A percentile compares a stretch with the other conserved stretches of the same genome.
phyloP scores from a whole-genome alignment of 2,888 invertebrate genomes.

The Aromia moschata region DNA sequence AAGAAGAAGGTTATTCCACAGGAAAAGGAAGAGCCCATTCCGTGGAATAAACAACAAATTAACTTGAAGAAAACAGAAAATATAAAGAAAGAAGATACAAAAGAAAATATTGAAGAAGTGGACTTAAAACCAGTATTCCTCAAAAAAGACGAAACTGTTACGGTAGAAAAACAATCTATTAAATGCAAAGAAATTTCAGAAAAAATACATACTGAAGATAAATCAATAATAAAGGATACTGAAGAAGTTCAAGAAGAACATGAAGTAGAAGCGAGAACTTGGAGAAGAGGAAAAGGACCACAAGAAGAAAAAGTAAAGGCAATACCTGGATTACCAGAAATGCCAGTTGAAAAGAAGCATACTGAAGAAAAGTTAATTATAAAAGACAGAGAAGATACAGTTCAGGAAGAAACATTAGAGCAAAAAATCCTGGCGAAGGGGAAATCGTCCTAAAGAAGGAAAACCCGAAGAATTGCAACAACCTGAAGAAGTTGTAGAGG shows the following conservation, averaged over 20 bases:
- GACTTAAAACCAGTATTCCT: constrained; percentile 31
- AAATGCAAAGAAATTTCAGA: constrained; percentile 3
- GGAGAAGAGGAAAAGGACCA: neutral
- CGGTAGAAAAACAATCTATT: constrained; percentile 35
- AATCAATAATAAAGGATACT: constrained; percentile 32
- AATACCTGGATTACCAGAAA: constrained; percentile 10
- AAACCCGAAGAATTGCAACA: neutral
- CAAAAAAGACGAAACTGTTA: neutral
- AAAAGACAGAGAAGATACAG: constrained; percentile 45
- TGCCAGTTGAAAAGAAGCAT: constrained; percentile 21
- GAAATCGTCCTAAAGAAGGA: neutral
- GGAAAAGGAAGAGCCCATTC: constrained; percentile 49
- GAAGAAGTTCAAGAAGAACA: constrained; percentile 7
- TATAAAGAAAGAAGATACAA: constrained; percentile 49
- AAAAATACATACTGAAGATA: constrained; percentile 36
- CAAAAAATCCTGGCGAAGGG: constrained; percentile 47
- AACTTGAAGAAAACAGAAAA: constrained; percentile 30
- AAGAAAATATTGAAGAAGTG: constrained; percentile 37
- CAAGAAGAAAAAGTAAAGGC: neutral
- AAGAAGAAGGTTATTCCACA: constrained; percentile 31
- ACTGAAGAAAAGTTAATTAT: constrained; percentile 31
- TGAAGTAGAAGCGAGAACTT: neutral
- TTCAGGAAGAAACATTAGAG: constrained; percentile 28
- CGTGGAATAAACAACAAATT: constrained; percentile 63
- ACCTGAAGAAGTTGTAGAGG: no score